Evolutionary conservation across 2,888 invertebrate genomes (phyloP), one percentile per base, ranked within the genome.

Genomic region (Limnephilus auricula): DNA sequence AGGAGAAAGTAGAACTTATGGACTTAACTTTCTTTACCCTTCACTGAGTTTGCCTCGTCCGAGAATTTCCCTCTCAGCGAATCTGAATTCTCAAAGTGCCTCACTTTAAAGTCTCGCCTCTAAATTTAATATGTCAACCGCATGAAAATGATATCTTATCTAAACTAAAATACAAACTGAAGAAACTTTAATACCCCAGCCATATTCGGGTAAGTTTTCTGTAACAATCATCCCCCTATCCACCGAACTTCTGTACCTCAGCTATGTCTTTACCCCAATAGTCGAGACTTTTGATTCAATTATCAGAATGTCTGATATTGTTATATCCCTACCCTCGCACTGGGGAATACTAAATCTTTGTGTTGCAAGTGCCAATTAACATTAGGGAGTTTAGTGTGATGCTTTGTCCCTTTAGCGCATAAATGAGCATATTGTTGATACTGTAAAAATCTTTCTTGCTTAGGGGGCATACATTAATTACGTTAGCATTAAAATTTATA

Each of bases 231-330:
- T 85, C 40, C 85, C 45, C 40, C 4, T 45, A 85, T 50, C 85
- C 50, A 31, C 85, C n/a, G 45, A 45, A 85, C 32, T 65, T 87
- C n/a, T 86, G 50, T 86, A 65, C 50, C 65, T 86, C 50, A 32
- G 6, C 15, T 86, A 65, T 1, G 50, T 50, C 86, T 86, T 83
- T 50, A 32, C 65, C 86, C 86, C 65, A 86, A 50, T 86, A 86
- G 25, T 2, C 65, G 10, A 86, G 86, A 86, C 86, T 45, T 86
- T 86, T 86, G 86, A 86, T 86, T 86, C 86, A 86, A 86, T 86
- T 86, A 50, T 50, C 50, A 65, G 31, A 65, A 86, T 32, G 45
- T 30, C 50, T 45, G 25, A 84, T 40, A 84, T 37, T 84, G 50
- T 65, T 65, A 65, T 25, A 25, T 82, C 34, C 84, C 10, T 2